These are phyloP conservation scores for Watsonalla binaria DNA, from an alignment of 2,888 invertebrate genomes.

Conservation along the genomic window DNA sequence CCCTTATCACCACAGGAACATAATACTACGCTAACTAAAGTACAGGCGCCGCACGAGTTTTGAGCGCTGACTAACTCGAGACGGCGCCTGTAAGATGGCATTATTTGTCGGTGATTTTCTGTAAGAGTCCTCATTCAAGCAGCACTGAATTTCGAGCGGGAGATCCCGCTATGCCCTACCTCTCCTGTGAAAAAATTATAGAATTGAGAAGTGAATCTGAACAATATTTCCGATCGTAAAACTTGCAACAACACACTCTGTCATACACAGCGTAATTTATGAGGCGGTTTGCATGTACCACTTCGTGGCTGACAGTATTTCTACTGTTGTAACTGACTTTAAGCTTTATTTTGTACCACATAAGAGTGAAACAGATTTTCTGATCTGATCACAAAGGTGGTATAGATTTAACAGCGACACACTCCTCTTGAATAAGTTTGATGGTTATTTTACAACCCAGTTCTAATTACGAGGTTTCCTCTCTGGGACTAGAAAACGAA, in stretches of 20 bases:
- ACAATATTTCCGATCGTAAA: constrained; percentile 56
- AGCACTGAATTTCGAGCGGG: constrained; percentile 2
- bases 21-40: too few relatives aligned
- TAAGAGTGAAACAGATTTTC: constrained; percentile 12
- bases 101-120: too few relatives aligned
- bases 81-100: too few relatives aligned
- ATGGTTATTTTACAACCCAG: constrained; percentile 73
- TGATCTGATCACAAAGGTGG: constrained; percentile 14
- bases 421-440: constrained; percentile 63
- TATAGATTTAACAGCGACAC: constrained; percentile 47
- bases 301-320: constrained; percentile 11
- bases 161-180: neutral
- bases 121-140: too few relatives aligned
- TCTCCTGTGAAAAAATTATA: constrained; percentile 28
- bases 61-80: too few relatives aligned
- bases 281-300: constrained; percentile 44
- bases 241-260: constrained; percentile 66
- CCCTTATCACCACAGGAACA: too few relatives aligned
- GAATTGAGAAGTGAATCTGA: constrained; percentile 45
- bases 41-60: too few relatives aligned
- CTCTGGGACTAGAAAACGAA: constrained; percentile 57
- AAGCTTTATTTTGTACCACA: constrained; percentile 14
- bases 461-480: constrained; percentile 73
- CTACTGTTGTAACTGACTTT: constrained; percentile 11
- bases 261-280: constrained; percentile 73